Conservation (phyloP, 2,888 invertebrate species). For the Brachyptera putata region DNA sequence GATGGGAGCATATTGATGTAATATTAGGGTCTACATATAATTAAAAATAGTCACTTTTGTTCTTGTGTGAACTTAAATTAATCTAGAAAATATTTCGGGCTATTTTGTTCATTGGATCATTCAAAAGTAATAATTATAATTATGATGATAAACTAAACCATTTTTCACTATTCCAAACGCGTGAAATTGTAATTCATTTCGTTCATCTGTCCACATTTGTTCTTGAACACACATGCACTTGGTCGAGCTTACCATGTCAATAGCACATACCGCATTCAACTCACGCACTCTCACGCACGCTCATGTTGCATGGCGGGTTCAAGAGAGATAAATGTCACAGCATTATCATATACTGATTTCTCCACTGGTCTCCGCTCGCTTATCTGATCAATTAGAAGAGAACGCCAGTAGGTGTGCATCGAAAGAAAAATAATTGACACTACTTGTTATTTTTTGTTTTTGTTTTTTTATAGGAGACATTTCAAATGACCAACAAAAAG, state of each 20-base stretch:
- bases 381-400: conserved; percentile 17
- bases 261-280: not conserved
- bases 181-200: not conserved
- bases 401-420: not conserved
- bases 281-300: not conserved
- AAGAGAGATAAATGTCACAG: too few species aligned
- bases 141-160: too few species aligned
- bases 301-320: too few species aligned
- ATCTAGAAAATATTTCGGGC: too few species aligned
- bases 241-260: not conserved
- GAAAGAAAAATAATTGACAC: conserved; percentile 4
- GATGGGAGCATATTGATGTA: too few species aligned
- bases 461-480: not conserved
- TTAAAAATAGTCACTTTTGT: too few species aligned
- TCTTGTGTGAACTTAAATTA: too few species aligned
- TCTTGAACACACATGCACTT: not conserved
- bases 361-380: not conserved
- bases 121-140: too few species aligned
- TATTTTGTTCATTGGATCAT: too few species aligned
- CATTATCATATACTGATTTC: too few species aligned
- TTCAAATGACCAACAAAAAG: not conserved
- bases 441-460: not conserved
- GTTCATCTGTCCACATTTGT: conserved; percentile 7
- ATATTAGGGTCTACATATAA: too few species aligned
- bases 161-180: not conserved